These are phyloP conservation scores for Stegophylla sp. DNA, from an alignment of 2,888 invertebrate species.

Conservation along the genomic window DNA sequence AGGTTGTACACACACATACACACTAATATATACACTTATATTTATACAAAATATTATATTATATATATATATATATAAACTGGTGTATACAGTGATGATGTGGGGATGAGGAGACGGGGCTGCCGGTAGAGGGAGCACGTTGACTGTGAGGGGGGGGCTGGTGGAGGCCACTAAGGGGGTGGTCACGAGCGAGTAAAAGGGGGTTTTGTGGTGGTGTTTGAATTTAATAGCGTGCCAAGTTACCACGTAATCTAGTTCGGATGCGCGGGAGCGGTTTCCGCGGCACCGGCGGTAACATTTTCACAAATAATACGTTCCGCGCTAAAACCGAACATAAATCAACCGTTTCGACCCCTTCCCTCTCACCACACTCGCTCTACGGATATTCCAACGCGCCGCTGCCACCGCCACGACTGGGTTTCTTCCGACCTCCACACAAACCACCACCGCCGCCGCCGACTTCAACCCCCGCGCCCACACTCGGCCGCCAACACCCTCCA, in stretches of 20 bases:
- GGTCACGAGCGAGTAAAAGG: not conserved
- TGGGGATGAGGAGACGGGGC: conserved; percentile 13
- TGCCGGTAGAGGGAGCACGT: not conserved
- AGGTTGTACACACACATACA: not conserved
- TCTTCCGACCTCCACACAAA: too few species aligned
- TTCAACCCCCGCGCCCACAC: not conserved
- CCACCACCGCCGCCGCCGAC: not conserved
- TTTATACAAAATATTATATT: not conserved
- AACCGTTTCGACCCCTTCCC: conserved; percentile 24
- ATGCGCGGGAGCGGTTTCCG: conserved; percentile 50
- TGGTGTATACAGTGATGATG: not conserved
- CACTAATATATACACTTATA: not conserved
- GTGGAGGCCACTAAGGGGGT: not conserved
- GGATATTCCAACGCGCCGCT: too few species aligned
- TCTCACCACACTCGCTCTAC: too few species aligned
- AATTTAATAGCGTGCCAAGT: conserved; percentile 50
- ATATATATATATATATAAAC: too few species aligned
- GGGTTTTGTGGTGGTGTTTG: conserved; percentile 27
- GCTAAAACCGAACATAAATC: conserved; percentile 57
- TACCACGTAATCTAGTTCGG: conserved; percentile 58
- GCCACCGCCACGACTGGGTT: too few species aligned
- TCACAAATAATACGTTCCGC: conserved; percentile 56
- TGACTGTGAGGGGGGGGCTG: not conserved
- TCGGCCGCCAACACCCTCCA: too few species aligned
- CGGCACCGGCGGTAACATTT: conserved; percentile 43